A percentile compares a stretch with the other conserved stretches of the same genome.
Evolutionary conservation across 2,113 vertebrate genomes (phyloP).

Genomic region (Aix galericulata): DNA sequence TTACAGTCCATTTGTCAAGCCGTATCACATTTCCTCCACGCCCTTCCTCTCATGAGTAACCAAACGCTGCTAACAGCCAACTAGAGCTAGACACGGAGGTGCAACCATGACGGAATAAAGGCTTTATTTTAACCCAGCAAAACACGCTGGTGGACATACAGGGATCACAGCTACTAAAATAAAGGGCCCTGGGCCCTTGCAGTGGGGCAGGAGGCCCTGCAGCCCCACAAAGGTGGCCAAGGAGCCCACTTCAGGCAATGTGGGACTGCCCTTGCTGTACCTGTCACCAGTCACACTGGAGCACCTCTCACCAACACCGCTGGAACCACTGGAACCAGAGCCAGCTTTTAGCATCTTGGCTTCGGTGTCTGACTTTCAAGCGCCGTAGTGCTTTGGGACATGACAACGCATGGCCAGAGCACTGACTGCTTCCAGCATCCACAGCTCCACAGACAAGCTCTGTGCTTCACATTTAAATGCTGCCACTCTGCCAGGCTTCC

Average conservation of each 20-base stretch:
- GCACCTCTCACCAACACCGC: neutral
- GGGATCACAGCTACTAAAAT: neutral
- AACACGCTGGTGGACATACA: fast-evolving
- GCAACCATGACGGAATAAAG: neutral
- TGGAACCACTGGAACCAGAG: neutral
- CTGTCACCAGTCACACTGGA: neutral
- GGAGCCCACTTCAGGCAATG: no score
- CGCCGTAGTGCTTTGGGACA: neutral
- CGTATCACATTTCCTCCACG: conserved; percentile 73
- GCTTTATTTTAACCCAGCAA: neutral
- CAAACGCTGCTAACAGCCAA: neutral
- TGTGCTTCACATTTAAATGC: neutral
- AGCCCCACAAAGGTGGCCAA: neutral
- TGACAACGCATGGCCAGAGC: fast-evolving
- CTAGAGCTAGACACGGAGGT: neutral
- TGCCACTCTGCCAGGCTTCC: neutral
- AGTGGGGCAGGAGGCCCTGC: fast-evolving
- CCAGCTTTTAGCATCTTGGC: neutral
- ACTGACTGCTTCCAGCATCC: neutral
- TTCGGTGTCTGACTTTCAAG: neutral
- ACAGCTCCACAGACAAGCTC: neutral
- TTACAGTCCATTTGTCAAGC: conserved; percentile 70
- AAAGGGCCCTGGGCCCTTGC: neutral
- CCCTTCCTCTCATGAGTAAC: conserved; percentile 71
- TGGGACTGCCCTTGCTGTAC: neutral